phyloP scores from a whole-genome alignment of 2,888 invertebrate species.

The Lysandra bellargus region DNA sequence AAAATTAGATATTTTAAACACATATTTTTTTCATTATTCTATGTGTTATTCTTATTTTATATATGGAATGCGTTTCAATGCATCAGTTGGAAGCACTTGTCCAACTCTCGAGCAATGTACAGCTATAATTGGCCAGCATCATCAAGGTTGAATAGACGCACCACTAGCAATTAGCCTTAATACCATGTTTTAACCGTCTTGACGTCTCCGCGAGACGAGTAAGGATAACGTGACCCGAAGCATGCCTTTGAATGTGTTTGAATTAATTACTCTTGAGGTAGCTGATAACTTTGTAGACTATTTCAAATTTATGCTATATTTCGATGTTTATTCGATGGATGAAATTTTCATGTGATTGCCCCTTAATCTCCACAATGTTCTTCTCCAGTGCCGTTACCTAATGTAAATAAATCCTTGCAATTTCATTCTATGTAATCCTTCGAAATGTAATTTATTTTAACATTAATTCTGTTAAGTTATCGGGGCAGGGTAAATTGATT shows the following conservation, averaged over 20 bases:
- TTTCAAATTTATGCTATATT: not conserved
- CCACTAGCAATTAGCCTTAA: constrained; percentile 17
- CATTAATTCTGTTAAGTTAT: not conserved
- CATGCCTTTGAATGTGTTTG: constrained; percentile 8
- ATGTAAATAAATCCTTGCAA: not conserved
- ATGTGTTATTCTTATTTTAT: not conserved
- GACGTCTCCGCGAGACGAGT: constrained; percentile 11
- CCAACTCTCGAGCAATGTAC: not conserved
- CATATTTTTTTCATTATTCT: too few species aligned
- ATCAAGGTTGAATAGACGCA: constrained; percentile 5
- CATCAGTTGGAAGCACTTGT: constrained; percentile 3
- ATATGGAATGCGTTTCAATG: not conserved
- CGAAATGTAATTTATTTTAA: constrained; percentile 7
- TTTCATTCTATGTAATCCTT: not conserved
- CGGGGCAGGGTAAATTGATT: constrained; percentile 24
- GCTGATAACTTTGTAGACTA: not conserved
- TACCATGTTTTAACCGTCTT: constrained; percentile 5
- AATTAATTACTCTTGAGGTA: not conserved
- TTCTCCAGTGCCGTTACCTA: not conserved
- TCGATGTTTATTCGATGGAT: not conserved
- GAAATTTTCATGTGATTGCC: not conserved
- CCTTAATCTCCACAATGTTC: not conserved
- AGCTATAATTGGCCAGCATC: constrained; percentile 18
- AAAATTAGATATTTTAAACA: too few species aligned
- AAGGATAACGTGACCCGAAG: not conserved